Percentiles rank a stretch among this genome's conserved stretches.
Evolutionary conservation across 2,888 invertebrate genomes (phyloP).

Genomic region (Drosophila rubida): DNA sequence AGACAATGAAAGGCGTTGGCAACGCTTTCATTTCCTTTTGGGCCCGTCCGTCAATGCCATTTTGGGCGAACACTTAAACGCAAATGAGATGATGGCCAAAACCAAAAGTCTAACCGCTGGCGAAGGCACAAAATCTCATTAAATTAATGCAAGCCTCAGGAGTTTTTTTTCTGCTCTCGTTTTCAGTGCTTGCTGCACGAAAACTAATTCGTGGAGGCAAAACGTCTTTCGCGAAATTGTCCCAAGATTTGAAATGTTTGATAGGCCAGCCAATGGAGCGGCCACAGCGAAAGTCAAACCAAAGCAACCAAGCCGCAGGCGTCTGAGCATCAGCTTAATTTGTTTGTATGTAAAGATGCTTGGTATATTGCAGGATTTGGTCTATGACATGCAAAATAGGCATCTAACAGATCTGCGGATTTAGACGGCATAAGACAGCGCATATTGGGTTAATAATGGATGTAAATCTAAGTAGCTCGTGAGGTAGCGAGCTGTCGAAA

Average conservation of each 20-base stretch:
- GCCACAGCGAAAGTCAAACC: slow-evolving; percentile 1
- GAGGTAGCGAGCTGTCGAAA: too few species aligned
- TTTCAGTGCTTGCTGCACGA: neutral
- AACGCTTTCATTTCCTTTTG: slow-evolving; percentile 55
- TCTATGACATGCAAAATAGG: slow-evolving; percentile 57
- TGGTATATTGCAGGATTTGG: slow-evolving; percentile 19
- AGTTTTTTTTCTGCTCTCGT: slow-evolving; percentile 33
- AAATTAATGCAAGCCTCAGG: slow-evolving; percentile 78
- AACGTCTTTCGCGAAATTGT: slow-evolving; percentile 55
- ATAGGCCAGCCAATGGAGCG: slow-evolving; percentile 48
- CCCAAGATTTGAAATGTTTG: slow-evolving; percentile 60
- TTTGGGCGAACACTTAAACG: slow-evolving; percentile 59
- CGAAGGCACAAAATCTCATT: slow-evolving; percentile 66
- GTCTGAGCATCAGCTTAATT: slow-evolving; percentile 39
- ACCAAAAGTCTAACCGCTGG: slow-evolving; percentile 60
- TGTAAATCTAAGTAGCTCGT: slow-evolving; percentile 11
- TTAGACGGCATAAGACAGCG: slow-evolving; percentile 3
- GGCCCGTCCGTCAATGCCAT: slow-evolving; percentile 50
- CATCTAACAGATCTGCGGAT: slow-evolving; percentile 37
- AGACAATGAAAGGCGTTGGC: slow-evolving; percentile 61
- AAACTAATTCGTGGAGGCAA: slow-evolving; percentile 58
- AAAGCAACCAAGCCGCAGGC: slow-evolving; percentile 34
- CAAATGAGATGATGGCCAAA: slow-evolving; percentile 58
- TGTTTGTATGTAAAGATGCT: slow-evolving; percentile 27
- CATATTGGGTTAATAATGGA: slow-evolving; percentile 32